Evolutionary conservation across 1,140 invertebrate genomes (phyloP).

Genomic region (Drosophila guanche): DNA sequence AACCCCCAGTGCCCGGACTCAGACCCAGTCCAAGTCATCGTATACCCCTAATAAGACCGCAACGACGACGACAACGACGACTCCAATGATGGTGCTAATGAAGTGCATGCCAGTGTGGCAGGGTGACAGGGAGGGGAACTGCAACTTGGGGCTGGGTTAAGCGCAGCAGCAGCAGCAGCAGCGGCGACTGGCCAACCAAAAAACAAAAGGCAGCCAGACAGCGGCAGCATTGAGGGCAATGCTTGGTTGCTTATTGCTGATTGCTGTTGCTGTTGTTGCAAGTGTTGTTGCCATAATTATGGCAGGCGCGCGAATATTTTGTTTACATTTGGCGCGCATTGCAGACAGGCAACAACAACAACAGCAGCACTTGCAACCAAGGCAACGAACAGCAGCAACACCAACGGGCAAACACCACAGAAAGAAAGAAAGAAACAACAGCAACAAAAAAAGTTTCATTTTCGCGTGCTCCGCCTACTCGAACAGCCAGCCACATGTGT

Average conservation of each 20-base stretch:
- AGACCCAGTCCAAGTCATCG: constrained; percentile 5
- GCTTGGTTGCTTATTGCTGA: constrained; percentile 57
- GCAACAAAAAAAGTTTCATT: constrained; percentile 64
- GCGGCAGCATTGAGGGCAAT: constrained; percentile 36
- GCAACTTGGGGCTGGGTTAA: constrained; percentile 55
- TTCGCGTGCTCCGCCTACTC: constrained; percentile 79
- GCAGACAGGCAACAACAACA: constrained; percentile 66
- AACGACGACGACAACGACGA: constrained; percentile 15
- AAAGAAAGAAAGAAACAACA: background rate
- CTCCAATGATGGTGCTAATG: constrained; percentile 67
- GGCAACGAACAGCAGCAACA: constrained; percentile 39
- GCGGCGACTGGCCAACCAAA: constrained; percentile 66
- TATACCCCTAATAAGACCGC: constrained; percentile 60
- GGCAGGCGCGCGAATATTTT: constrained; percentile 81
- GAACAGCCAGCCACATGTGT: constrained; percentile 46
- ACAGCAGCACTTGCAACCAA: constrained; percentile 48
- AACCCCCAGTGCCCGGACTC: background rate
- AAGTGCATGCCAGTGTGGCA: constrained; percentile 60
- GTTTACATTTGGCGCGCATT: constrained; percentile 80
- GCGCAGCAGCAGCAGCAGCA: constrained; percentile 6
- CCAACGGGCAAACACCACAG: constrained; percentile 17
- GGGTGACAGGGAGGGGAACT: background rate
- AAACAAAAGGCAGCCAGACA: constrained; percentile 59
- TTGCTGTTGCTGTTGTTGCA: constrained; percentile 36
- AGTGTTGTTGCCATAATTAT: constrained; percentile 75